These are phyloP conservation scores for Hipposideros larvatus DNA, from an alignment of 2,797 vertebrate genomes.

Conservation along the genomic window DNA sequence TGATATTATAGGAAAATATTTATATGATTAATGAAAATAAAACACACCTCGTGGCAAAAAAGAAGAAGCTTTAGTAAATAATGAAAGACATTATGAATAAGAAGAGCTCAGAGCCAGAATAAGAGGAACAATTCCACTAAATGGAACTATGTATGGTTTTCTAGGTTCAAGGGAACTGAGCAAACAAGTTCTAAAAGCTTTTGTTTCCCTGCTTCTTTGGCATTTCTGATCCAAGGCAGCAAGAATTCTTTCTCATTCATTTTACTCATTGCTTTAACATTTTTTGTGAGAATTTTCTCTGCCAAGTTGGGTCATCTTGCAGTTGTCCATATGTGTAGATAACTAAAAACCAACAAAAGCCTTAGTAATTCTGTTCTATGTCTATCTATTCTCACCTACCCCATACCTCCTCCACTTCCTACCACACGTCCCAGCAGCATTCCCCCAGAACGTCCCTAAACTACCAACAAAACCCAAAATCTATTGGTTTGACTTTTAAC, in stretches of 20 bases:
- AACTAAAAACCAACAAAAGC: slow-evolving; percentile 1
- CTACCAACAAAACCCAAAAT: not conserved
- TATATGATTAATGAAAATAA: too few species aligned
- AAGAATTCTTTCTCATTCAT: not conserved
- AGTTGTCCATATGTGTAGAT: not conserved
- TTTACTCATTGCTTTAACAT: not conserved
- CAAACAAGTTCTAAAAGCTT: not conserved
- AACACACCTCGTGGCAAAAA: too few species aligned
- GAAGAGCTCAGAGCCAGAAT: not conserved
- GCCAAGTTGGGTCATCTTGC: not conserved
- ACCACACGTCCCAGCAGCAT: not conserved
- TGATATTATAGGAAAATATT: too few species aligned
- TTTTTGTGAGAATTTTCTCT: not conserved
- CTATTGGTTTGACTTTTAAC: slow-evolving; percentile 5
- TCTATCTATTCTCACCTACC: not conserved
- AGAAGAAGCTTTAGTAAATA: not conserved
- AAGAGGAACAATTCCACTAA: not conserved
- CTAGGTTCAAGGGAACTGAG: not conserved
- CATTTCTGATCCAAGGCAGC: not conserved
- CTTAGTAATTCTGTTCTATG: not conserved
- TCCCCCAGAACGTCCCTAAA: not conserved
- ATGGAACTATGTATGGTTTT: not conserved
- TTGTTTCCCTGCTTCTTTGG: not conserved
- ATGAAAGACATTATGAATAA: not conserved
- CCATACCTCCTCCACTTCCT: not conserved